Evolutionary conservation across 1,140 invertebrate genomes (phyloP).

Genomic region (Lycorma delicatula): DNA sequence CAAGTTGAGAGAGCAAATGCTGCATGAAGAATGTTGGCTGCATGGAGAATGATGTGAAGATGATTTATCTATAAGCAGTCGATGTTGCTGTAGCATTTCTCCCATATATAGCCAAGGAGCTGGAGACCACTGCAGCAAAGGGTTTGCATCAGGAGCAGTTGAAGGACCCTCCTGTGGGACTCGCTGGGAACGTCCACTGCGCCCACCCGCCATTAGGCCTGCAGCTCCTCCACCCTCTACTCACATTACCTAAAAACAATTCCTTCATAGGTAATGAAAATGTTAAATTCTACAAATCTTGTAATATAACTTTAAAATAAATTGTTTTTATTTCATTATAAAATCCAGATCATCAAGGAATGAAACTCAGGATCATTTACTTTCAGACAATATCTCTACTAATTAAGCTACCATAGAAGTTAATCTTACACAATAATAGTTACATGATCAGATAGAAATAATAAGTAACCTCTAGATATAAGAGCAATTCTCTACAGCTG

Average conservation of each 20-base stretch:
- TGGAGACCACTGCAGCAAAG: conserved; percentile 21
- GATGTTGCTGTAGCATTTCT: conserved; percentile 32
- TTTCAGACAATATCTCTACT: too few relatives aligned
- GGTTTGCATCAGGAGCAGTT: conserved; percentile 7
- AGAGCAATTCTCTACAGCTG: too few relatives aligned
- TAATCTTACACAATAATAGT: too few relatives aligned
- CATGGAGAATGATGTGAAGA: conserved; percentile 32
- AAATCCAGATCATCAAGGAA: too few relatives aligned
- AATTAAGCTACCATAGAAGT: too few relatives aligned
- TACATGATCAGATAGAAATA: too few relatives aligned
- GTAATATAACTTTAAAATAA: not conserved
- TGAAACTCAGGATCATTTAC: too few relatives aligned
- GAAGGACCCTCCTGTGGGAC: conserved; percentile 18
- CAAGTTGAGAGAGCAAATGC: conserved; percentile 46
- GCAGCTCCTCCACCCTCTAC: conserved; percentile 26
- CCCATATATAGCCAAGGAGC: conserved; percentile 35
- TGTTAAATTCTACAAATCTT: not conserved
- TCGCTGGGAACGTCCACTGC: conserved; percentile 30
- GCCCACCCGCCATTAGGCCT: conserved; percentile 29
- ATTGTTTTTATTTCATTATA: not conserved
- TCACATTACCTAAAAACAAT: conserved; percentile 39
- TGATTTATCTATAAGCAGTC: conserved; percentile 27
- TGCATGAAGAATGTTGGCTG: conserved; percentile 40
- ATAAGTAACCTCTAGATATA: too few relatives aligned
- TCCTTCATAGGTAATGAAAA: not conserved